Percentiles rank a stretch among this genome's conserved stretches.
phyloP scores from a whole-genome alignment of 2,113 vertebrate genomes.

The Catharus fuscescens region DNA sequence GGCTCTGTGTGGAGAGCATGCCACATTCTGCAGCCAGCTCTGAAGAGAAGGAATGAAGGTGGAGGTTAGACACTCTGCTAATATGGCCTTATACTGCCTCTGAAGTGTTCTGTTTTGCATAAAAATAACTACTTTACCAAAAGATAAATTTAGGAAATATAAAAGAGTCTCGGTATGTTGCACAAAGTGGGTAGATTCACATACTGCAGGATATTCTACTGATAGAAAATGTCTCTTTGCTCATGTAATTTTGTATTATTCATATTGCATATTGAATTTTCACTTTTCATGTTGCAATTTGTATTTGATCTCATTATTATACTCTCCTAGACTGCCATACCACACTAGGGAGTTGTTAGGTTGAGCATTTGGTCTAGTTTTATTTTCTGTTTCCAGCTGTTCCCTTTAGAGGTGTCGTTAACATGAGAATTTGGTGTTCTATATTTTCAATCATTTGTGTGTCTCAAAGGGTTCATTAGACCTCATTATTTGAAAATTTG shows the following conservation, averaged over 20 bases:
- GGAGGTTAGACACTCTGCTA: not conserved
- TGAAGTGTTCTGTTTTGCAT: not conserved
- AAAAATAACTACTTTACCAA: not conserved
- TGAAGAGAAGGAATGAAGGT: not conserved
- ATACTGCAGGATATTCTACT: not conserved
- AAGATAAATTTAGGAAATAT: not conserved
- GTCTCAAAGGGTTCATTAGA: slow-evolving; percentile 15
- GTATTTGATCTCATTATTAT: slow-evolving; percentile 49
- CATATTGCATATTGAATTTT: slow-evolving; percentile 57
- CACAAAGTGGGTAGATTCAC: not conserved
- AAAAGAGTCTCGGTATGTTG: not conserved
- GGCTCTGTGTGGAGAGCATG: not conserved
- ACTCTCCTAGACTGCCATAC: slow-evolving; percentile 4
- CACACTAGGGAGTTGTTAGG: slow-evolving; percentile 23
- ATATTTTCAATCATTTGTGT: slow-evolving; percentile 39
- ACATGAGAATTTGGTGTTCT: slow-evolving; percentile 23
- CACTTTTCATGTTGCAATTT: slow-evolving; percentile 44
- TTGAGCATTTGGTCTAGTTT: slow-evolving; percentile 50
- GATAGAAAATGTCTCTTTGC: not conserved
- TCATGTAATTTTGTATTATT: slow-evolving; percentile 53
- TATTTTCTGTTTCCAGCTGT: slow-evolving; percentile 43
- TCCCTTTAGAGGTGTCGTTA: slow-evolving; percentile 28
- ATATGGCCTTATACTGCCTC: not conserved
- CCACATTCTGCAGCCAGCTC: not conserved
- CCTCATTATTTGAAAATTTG: not conserved